phyloP scores from a whole-genome alignment of 2,113 vertebrate species.

The Perca fluviatilis region DNA sequence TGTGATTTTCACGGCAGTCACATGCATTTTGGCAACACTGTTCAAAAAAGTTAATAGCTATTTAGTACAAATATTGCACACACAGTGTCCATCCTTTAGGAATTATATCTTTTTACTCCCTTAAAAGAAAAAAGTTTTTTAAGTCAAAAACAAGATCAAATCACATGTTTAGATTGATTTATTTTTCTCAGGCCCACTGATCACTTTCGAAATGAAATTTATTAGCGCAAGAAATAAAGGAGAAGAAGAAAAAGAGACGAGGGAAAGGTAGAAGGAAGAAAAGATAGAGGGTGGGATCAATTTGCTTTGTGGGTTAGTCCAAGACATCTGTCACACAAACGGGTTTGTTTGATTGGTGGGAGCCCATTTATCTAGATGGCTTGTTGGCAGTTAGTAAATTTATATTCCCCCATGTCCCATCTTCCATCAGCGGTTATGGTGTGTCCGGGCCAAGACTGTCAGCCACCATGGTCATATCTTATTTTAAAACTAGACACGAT shows the following conservation, averaged over 20 bases:
- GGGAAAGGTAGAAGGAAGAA: constrained; percentile 19
- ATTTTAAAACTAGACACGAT: constrained; percentile 47
- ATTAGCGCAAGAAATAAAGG: constrained; percentile 7
- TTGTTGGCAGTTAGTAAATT: constrained; percentile 79
- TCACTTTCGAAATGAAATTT: background rate
- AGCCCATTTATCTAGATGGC: constrained; percentile 76
- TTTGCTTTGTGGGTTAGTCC: constrained; percentile 74
- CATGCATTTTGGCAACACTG: background rate
- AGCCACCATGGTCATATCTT: constrained; percentile 64
- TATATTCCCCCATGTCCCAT: constrained; percentile 78
- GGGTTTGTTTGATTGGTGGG: constrained; percentile 79
- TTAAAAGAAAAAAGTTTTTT: too few species aligned
- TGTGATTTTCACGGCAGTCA: background rate
- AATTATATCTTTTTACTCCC: too few species aligned
- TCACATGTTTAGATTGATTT: background rate
- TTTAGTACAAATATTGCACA: too few species aligned
- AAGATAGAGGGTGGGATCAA: constrained; percentile 43
- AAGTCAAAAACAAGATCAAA: background rate
- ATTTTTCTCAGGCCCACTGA: background rate
- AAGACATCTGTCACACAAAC: constrained; percentile 83
- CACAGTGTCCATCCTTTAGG: background rate
- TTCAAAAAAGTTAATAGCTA: too few species aligned
- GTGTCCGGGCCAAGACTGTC: constrained; percentile 70
- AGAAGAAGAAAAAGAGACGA: background rate
- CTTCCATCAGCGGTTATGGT: constrained; percentile 67